Conservation (phyloP, 2,797 vertebrate species). For the Liparis tanakae region DNA sequence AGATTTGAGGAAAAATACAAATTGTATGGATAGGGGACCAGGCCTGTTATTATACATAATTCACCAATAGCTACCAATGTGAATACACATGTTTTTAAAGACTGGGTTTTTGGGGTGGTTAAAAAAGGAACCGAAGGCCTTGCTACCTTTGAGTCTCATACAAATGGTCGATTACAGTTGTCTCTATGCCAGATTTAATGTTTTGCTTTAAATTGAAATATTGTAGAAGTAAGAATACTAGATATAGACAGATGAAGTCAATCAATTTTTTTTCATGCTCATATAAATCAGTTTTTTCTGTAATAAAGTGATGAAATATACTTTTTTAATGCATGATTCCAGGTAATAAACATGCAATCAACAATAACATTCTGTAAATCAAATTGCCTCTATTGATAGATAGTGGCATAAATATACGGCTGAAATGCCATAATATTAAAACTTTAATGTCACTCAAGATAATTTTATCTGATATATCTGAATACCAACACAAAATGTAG, state of each 20-base stretch:
- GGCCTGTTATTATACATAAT: conserved; percentile 16
- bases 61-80: conserved; percentile 16
- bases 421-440: neutral
- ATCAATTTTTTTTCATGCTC: neutral
- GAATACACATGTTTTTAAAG: conserved; percentile 3
- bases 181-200: neutral
- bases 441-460: conserved; percentile 21
- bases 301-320: neutral
- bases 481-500: conserved; percentile 4
- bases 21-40: neutral
- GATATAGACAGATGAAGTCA: neutral
- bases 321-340: neutral
- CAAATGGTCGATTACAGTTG: neutral
- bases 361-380: neutral
- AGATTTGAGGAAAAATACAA: conserved; percentile 18
- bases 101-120: neutral
- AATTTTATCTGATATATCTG: neutral
- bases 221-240: neutral
- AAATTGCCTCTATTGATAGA: neutral
- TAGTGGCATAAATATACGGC: neutral
- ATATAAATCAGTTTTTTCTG: neutral
- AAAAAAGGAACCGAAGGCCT: neutral
- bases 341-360: neutral
- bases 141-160: neutral
- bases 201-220: neutral